phyloP scores from a whole-genome alignment of 1,140 invertebrate genomes.

The Frieseomelitta varia region DNA sequence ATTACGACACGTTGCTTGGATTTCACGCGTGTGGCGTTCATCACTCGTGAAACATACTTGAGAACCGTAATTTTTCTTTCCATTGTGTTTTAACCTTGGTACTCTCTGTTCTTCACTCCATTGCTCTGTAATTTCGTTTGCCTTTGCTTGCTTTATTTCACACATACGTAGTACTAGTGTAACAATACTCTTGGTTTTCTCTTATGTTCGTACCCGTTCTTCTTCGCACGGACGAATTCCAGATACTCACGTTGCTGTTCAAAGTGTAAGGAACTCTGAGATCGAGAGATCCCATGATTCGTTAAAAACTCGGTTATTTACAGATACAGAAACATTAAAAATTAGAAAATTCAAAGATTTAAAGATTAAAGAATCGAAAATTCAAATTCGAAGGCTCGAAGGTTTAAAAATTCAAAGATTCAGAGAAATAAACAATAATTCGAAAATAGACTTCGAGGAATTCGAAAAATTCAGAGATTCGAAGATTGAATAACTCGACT shows the following conservation, averaged over 20 bases:
- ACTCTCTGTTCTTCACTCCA: slow-evolving; percentile 14
- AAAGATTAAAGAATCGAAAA: neutral
- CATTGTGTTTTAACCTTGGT: slow-evolving; percentile 11
- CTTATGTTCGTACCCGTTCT: slow-evolving; percentile 25
- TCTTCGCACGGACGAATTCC: slow-evolving; percentile 40
- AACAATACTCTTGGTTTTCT: slow-evolving; percentile 22
- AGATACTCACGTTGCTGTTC: neutral
- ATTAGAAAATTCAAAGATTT: neutral
- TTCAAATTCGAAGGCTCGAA: neutral
- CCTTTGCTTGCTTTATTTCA: slow-evolving; percentile 27
- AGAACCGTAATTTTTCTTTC: neutral
- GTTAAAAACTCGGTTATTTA: no score
- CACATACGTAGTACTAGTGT: slow-evolving; percentile 20
- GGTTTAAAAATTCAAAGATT: neutral
- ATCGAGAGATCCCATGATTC: no score
- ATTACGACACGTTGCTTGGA: neutral
- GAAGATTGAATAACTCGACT: neutral
- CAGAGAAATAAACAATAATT: neutral
- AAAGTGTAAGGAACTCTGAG: no score
- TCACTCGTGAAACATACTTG: neutral
- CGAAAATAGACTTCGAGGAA: neutral
- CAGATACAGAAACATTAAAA: no score
- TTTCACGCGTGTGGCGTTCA: slow-evolving; percentile 25
- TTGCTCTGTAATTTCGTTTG: slow-evolving; percentile 14
- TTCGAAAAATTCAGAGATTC: neutral